These are phyloP conservation scores for Arizona elegans DNA, from an alignment of 2,113 vertebrate species.

Conservation along the genomic window DNA sequence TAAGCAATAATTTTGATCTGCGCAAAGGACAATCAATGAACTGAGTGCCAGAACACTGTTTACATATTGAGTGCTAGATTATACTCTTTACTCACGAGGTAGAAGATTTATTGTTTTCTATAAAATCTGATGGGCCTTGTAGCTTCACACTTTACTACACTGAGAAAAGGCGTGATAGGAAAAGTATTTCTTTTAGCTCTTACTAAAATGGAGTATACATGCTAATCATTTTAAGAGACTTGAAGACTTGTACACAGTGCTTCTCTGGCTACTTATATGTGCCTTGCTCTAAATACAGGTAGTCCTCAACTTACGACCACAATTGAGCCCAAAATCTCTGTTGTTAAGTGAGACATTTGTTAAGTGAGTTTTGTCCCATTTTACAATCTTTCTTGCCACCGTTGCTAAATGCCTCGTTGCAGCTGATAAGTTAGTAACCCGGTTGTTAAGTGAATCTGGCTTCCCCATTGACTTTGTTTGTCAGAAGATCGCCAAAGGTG, in stretches of 20 bases:
- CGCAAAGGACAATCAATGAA: background rate
- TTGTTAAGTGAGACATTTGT: background rate
- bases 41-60: background rate
- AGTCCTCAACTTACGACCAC: background rate
- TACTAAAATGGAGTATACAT: background rate
- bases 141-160: background rate
- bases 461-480: background rate
- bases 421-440: background rate
- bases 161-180: background rate
- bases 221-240: background rate
- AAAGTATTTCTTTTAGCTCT: background rate
- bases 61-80: conserved; percentile 2
- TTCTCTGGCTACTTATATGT: background rate
- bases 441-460: background rate
- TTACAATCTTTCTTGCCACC: background rate
- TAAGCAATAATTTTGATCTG: conserved; percentile 14
- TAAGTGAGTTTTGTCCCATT: background rate
- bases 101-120: background rate
- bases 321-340: background rate
- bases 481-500: background rate
- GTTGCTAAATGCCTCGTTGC: too few relatives aligned
- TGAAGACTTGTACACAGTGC: background rate
- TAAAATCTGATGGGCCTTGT: background rate
- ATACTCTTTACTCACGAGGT: background rate
- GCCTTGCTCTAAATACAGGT: background rate